Base-by-base conservation (phyloP, 2,113 vertebrate species). In the Spilogale gracilis region DNA sequence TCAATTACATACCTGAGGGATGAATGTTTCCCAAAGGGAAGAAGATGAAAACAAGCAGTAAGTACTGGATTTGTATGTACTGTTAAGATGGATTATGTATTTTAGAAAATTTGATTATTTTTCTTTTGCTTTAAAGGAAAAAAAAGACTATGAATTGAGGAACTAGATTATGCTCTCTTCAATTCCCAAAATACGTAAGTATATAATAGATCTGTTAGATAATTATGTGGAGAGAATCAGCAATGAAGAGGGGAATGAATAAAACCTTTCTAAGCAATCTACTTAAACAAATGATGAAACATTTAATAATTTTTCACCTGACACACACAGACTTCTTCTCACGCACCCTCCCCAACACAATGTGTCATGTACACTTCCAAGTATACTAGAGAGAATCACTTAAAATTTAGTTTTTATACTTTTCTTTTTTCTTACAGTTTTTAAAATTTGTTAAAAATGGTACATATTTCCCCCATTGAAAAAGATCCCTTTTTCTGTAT, bases 91-190 rank as follows among this genome's bases (percentile, higher is more conserved):
- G 81, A 97, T 9, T 30, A 32, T 20, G 21, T 60, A 95, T 81
- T 87, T 95, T 65, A 97, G 71, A 71, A 82, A 98, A 97, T 67
- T 63, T 63, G 18, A 23, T 48, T 89, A 82, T 63, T 93, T 67
- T 96, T 38, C 0, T 84, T 96, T 91, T 87, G 56, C 82, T 96
- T 84, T 71, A 13, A 97, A 92, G n/a, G n/a, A 89, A 87, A 61
- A 48, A 92, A 91, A 91, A 16, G 17, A 89, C 23, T 50, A 82
- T 21, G 58, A 92, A 95, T 52, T 61, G 6, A 95, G 78, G 52
- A 18, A 80, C 56, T 89, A 32, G 8, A 52, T 13, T 63, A 93
- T 61, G 23, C 1, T 54, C 65, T 91, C 32, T 81, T 91, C 18
- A 89, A 85, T 88, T 74, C 69, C n/a, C 21, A 78, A 89, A 90